Evolutionary conservation across 2,888 invertebrate genomes (phyloP), one percentile per base, ranked within the genome.

Genomic region (Tetranychus truncatus): DNA sequence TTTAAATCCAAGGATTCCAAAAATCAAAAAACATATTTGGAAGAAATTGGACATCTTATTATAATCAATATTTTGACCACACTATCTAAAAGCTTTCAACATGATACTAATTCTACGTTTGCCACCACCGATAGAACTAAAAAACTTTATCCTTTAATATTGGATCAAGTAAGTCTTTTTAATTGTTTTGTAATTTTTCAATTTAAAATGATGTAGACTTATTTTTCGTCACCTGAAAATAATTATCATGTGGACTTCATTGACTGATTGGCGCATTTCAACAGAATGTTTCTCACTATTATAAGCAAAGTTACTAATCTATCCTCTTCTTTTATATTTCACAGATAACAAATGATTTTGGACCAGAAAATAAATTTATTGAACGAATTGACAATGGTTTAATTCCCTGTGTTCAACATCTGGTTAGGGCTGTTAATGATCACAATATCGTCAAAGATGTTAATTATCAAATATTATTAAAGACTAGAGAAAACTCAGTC

Each of bases 391-490:
- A 82, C 74, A 83, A 73, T 21, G 55, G 73, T 65, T 88, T 88
- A n/a, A 89, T 89, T 0, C 91, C 91, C 81, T 86, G 95, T 76
- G 88, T 90, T 0, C 89, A 91, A 80, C 88, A 95, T 80, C 90
- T 91, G 0, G 88, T 89, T 15, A 81, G 82, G 3, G 89, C 91
- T 0, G 88, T 89, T 1, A 89, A 88, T 2, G 93, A 92, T 81
- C 93, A 95, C 82, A 87, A 91, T 0, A 83, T 91, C 45, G 94
- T 94, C 90, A 94, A 94, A 81, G 87, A 91, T 79, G 84, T 95
- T 77, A 92, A 94, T 81, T 92, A 94, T 82, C 91, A 94, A 82
- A 88, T 94, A 78, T 83, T 95, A 75, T 85, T 94, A 78, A 95
- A 95, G 84, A 91, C 92, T 0, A 87, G 92, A 77, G 88, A 90